Percentiles rank a stretch among this genome's conserved stretches.
Conservation (phyloP, 2,797 vertebrate genomes). For the Limnodromus scolopaceus region DNA sequence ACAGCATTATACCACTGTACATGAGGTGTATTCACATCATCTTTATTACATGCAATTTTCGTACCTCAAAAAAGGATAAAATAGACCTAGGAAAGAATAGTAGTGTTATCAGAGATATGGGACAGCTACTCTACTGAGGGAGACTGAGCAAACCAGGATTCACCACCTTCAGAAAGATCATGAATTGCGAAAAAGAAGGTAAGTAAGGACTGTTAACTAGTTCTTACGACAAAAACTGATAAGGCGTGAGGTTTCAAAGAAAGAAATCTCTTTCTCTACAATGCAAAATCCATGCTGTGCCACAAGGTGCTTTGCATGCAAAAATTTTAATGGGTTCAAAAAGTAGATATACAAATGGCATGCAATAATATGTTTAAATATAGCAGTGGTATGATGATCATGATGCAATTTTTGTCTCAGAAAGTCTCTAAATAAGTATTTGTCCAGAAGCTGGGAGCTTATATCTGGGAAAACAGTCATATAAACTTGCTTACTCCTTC, state of each 20-base stretch:
- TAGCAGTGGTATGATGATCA: not conserved
- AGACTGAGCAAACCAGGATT: not conserved
- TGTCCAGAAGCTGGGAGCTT: not conserved
- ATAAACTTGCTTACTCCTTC: not conserved
- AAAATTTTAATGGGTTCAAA: not conserved
- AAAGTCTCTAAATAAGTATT: not conserved
- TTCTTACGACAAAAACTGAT: not conserved
- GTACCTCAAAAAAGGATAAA: not conserved
- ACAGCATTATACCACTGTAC: not conserved
- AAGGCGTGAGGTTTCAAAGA: not conserved
- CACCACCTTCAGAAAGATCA: not conserved
- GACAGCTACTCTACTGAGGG: not conserved
- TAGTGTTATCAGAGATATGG: not conserved
- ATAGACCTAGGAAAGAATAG: not conserved
- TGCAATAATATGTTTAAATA: not conserved
- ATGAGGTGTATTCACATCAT: not conserved
- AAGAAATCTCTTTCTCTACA: not conserved
- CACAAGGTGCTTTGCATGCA: not conserved
- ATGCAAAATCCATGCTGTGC: not conserved
- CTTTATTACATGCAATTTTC: not conserved
- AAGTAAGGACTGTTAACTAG: not conserved
- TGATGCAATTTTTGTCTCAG: not conserved
- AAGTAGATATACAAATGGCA: not conserved
- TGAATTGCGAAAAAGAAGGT: not conserved
- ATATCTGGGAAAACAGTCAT: not conserved